phyloP scores from a whole-genome alignment of 1,140 invertebrate genomes.

The Brachionus rubens region DNA sequence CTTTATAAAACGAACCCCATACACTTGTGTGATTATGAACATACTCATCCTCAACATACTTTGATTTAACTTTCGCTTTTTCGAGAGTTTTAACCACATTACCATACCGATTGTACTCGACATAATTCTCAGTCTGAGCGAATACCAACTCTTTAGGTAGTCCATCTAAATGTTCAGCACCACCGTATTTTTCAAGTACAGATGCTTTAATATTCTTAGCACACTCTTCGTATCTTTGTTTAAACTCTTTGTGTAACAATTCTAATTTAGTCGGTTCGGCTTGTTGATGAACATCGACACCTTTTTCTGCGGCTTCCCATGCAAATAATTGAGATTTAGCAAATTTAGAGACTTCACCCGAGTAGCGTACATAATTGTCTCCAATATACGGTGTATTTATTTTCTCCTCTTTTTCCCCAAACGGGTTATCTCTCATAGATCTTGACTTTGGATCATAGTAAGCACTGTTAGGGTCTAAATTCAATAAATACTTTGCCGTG shows the following conservation, averaged over 20 bases:
- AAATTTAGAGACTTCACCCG: conserved; percentile 86
- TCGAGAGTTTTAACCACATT: conserved; percentile 80
- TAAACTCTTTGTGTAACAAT: conserved; percentile 81
- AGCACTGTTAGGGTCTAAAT: conserved; percentile 91
- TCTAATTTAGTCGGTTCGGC: conserved; percentile 97
- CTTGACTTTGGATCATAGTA: conserved; percentile 98
- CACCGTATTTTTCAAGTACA: conserved; percentile 82
- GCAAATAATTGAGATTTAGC: conserved; percentile 90
- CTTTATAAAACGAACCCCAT: conserved; percentile 91
- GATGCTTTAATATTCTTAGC: conserved; percentile 72
- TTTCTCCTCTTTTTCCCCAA: conserved; percentile 52
- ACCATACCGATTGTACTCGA: conserved; percentile 90
- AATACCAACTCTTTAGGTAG: conserved; percentile 64
- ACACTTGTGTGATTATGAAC: conserved; percentile 87
- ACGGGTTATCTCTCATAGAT: conserved; percentile 97
- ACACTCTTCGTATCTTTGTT: conserved; percentile 79
- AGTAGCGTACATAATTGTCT: conserved; percentile 90
- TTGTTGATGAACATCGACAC: conserved; percentile 85
- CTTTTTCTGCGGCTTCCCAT: conserved; percentile 90
- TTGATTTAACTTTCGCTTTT: conserved; percentile 76
- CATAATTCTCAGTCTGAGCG: conserved; percentile 72
- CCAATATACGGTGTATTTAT: conserved; percentile 69
- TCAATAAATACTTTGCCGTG: conserved; percentile 94
- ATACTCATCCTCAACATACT: conserved; percentile 90
- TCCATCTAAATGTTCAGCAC: conserved; percentile 81